Conservation (phyloP, 2,888 invertebrate genomes). For the Itoplectis maculator region DNA sequence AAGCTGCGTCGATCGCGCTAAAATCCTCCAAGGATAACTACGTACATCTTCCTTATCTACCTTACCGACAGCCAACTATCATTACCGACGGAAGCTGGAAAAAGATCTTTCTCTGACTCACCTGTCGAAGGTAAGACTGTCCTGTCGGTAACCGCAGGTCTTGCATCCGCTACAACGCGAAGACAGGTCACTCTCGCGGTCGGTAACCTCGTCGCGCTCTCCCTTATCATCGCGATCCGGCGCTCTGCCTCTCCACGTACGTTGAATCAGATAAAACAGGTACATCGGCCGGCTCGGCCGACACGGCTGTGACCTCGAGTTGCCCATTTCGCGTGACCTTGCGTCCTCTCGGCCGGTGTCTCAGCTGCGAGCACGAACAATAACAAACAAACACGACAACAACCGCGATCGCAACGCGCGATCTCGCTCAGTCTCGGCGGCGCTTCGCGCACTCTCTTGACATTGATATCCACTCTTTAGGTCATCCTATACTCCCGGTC, state of each 20-base stretch:
- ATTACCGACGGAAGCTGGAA: neutral
- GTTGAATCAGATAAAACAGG: slow-evolving; percentile 89
- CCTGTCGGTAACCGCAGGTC: slow-evolving; percentile 80
- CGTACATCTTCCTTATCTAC: neutral
- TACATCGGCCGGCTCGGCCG: slow-evolving; percentile 84
- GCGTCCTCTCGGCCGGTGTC: slow-evolving; percentile 3
- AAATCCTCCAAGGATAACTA: neutral
- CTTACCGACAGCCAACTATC: slow-evolving; percentile 25
- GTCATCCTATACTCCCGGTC: slow-evolving; percentile 36
- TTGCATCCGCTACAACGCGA: slow-evolving; percentile 81
- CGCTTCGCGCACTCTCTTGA: neutral
- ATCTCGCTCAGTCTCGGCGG: slow-evolving; percentile 22
- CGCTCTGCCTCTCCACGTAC: slow-evolving; percentile 89
- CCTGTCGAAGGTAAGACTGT: slow-evolving; percentile 82
- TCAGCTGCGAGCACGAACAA: slow-evolving; percentile 2
- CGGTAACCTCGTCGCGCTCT: slow-evolving; percentile 73
- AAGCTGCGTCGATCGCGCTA: too few species aligned
- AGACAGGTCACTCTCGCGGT: slow-evolving; percentile 79
- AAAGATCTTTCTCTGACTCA: slow-evolving; percentile 72
- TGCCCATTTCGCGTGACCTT: slow-evolving; percentile 76
- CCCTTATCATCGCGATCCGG: slow-evolving; percentile 64
- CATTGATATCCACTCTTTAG: slow-evolving; percentile 58
- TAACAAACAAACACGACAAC: slow-evolving; percentile 22
- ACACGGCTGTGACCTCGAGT: slow-evolving; percentile 77
- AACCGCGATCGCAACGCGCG: neutral